These are phyloP conservation scores for Apeira syringaria DNA, from an alignment of 2,888 invertebrate species.

Conservation along the genomic window DNA sequence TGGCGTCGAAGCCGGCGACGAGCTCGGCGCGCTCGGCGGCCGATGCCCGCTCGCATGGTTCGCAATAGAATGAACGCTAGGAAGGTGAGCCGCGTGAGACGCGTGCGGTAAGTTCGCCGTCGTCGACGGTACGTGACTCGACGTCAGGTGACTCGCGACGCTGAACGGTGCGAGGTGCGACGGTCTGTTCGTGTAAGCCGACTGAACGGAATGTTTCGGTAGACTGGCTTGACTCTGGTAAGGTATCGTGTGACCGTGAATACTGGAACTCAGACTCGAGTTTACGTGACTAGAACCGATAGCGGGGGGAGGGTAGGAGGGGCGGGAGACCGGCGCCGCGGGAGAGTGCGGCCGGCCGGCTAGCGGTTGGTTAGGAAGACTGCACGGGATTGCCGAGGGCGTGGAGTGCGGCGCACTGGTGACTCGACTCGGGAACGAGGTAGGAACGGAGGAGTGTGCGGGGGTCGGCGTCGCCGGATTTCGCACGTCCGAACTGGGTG, in stretches of 20 bases:
- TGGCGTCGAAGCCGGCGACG: conserved; percentile 52
- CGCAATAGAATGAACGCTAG: conserved; percentile 68
- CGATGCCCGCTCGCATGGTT: conserved; percentile 58
- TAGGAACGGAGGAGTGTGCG: conserved; percentile 63
- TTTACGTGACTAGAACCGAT: conserved; percentile 81
- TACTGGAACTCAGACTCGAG: conserved; percentile 73
- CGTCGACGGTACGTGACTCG: conserved; percentile 71
- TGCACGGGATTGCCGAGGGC: conserved; percentile 58
- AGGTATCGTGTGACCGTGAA: conserved; percentile 70
- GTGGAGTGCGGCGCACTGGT: conserved; percentile 59
- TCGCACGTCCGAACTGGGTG: conserved; percentile 64
- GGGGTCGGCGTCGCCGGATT: conserved; percentile 45
- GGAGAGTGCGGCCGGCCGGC: conserved; percentile 64
- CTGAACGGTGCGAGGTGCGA: conserved; percentile 71
- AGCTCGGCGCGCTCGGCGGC: conserved; percentile 52
- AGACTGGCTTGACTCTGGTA: conserved; percentile 75
- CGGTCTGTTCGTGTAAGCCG: conserved; percentile 67
- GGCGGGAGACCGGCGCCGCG: conserved; percentile 62
- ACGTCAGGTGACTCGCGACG: conserved; percentile 71
- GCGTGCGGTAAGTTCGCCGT: conserved; percentile 55
- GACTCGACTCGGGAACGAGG: conserved; percentile 66
- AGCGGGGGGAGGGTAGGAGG: conserved; percentile 67
- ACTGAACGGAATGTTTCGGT: conserved; percentile 78
- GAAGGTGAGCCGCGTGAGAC: conserved; percentile 60
- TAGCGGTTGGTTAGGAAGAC: conserved; percentile 72